Evolutionary conservation across 2,888 invertebrate species (phyloP).

Genomic region (Trichacis sp.): DNA sequence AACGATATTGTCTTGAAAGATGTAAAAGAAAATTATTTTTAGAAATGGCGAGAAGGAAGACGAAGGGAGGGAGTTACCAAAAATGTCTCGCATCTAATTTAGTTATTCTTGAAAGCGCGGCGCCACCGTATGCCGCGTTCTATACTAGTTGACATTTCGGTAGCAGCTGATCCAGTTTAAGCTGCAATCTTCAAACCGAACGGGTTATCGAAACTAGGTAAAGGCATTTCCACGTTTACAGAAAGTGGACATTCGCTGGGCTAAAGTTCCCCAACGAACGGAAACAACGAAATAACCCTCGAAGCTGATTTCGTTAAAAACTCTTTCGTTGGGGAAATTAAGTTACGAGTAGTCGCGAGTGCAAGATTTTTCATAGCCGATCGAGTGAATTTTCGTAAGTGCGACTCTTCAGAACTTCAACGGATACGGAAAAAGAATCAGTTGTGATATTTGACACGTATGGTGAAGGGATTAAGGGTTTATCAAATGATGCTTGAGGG

Average conservation of each 20-base stretch:
- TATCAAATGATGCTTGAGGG: too few species aligned
- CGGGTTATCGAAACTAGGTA: conserved; percentile 69
- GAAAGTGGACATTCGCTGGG: conserved; percentile 24
- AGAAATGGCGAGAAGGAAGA: background rate
- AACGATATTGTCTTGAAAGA: too few species aligned
- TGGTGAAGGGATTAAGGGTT: too few species aligned
- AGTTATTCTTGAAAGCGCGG: conserved; percentile 51
- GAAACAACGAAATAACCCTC: background rate
- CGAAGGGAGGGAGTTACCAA: conserved; percentile 65
- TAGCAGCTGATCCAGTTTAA: conserved; percentile 65
- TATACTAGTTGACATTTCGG: conserved; percentile 68
- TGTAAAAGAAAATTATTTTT: too few species aligned
- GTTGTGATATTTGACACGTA: conserved; percentile 16
- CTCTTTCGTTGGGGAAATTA: conserved; percentile 5
- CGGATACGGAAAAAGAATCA: conserved; percentile 5
- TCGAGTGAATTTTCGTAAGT: conserved; percentile 32
- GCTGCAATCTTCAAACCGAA: conserved; percentile 69
- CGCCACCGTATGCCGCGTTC: conserved; percentile 58
- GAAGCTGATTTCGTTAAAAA: background rate
- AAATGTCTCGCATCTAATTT: conserved; percentile 62
- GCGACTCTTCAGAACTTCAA: conserved; percentile 11
- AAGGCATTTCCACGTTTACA: conserved; percentile 39
- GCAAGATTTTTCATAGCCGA: conserved; percentile 11
- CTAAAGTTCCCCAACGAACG: conserved; percentile 1
- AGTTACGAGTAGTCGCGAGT: conserved; percentile 30